phyloP scores from a whole-genome alignment of 2,797 vertebrate genomes.

The Myotis pilosus region DNA sequence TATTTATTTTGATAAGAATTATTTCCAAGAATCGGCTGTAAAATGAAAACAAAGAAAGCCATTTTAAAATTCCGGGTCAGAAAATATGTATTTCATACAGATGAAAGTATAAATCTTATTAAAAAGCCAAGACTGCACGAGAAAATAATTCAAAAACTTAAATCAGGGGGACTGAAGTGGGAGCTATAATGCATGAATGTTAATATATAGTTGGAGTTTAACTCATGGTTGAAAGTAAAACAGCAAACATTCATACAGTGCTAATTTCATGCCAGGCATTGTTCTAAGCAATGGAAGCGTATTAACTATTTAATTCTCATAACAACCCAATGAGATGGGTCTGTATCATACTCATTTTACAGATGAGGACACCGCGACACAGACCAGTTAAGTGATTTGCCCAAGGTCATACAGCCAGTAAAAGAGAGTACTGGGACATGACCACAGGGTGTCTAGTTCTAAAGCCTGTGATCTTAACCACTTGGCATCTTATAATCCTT shows the following conservation, averaged over 20 bases:
- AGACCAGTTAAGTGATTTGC: neutral
- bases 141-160: constrained; percentile 9
- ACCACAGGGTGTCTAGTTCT: neutral
- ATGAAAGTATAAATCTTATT: constrained; percentile 3
- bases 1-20: neutral
- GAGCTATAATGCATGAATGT: neutral
- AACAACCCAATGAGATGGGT: neutral
- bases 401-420: neutral
- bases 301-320: constrained; percentile 9
- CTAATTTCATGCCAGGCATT: neutral
- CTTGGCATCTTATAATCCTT: neutral
- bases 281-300: neutral
- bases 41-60: constrained; percentile 21
- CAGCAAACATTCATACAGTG: neutral
- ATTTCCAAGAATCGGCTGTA: neutral
- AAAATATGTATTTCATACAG: neutral
- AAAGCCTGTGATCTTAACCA: neutral
- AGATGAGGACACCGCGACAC: neutral
- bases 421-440: neutral
- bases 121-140: neutral
- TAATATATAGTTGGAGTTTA: neutral
- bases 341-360: neutral
- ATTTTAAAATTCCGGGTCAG: constrained; percentile 3
- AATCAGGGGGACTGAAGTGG: neutral
- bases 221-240: neutral